Base-by-base conservation (phyloP, 1,140 invertebrate genomes). In the Drosophila tristis region DNA sequence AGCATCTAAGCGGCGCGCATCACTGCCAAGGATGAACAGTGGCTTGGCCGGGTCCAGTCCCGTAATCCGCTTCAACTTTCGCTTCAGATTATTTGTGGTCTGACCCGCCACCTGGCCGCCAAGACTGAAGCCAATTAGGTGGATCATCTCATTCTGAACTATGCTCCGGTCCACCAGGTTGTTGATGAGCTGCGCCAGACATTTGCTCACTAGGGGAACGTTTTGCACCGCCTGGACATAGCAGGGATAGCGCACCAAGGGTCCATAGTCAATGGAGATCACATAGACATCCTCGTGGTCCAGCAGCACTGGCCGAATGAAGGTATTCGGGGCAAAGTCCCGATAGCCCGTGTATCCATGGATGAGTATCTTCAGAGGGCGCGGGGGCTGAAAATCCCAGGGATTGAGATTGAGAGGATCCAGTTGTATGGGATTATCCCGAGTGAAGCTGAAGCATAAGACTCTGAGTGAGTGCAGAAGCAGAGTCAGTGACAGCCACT, bases 41-140 rank as follows among this genome's bases (percentile, higher is more conserved):
- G 94, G 95, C 54, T 94, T 91, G 1, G 94, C 95, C 25, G 94
- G 94, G 89, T 95, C 94, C 15, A 95, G 78, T n/a, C 93, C 94
- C 35, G 94, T 94, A 16, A 94, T 93, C 54, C 93, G 92, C 4
- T 91, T 84, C 7, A 95, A 80, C 57, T 90, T 93, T 29, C 62
- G 92, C 76, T 77, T 92, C 59, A 91, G 90, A 87, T 86, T 93
- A 76, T 96, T 96, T 0, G 96, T 96, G 20, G 96, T 95, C 70
- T 96, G 96, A 0, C 97, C 97, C 0, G 97, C 96, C 2, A 96
- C 94, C 74, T 99, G 97, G 0, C 95, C 97, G 0, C 98, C 98
- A 8, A 99, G 93, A 87, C 97, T 98, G 91, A 98, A 98, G 49
- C 98, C 98, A 73, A 99, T 96, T 3, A 98, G 91, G 86, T 99